Evolutionary conservation across 2,113 vertebrate species (phyloP).

Genomic region (Nycticebus coucang): DNA sequence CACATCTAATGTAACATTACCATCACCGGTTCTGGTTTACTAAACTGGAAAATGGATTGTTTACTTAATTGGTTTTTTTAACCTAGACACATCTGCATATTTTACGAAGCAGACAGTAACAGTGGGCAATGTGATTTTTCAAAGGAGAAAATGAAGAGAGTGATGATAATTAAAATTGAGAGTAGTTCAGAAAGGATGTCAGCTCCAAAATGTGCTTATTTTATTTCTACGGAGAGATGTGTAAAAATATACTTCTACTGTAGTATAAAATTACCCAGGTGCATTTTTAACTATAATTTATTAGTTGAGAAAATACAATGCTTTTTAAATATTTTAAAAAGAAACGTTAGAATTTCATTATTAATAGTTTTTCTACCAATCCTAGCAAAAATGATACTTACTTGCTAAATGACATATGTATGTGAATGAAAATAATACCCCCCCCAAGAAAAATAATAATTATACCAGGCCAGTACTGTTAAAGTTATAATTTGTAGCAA

Average conservation of each 20-base stretch:
- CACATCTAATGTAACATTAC: background rate
- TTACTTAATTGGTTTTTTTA: slow-evolving; percentile 18
- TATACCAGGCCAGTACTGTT: background rate
- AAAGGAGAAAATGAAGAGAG: slow-evolving; percentile 23
- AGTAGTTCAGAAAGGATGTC: background rate
- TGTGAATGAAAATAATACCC: slow-evolving; percentile 36
- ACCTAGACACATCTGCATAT: background rate
- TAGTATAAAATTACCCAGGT: background rate
- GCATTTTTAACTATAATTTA: background rate
- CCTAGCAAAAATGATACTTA: background rate
- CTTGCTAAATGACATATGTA: background rate
- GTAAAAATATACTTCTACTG: slow-evolving; percentile 20
- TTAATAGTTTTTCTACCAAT: background rate
- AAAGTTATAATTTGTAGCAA: background rate
- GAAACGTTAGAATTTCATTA: background rate
- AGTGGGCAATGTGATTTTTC: background rate
- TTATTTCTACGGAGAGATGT: background rate
- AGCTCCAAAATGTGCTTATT: background rate
- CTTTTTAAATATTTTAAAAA: background rate
- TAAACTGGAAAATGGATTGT: slow-evolving; percentile 32
- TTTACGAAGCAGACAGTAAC: background rate
- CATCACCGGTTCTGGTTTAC: slow-evolving; percentile 36
- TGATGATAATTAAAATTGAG: slow-evolving; percentile 45
- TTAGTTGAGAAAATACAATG: slow-evolving; percentile 18
- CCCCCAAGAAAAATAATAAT: too few relatives aligned